Percentiles rank a stretch among this genome's conserved stretches.
Conservation (phyloP, 2,888 invertebrate species). For the Drosophila diplacantha region DNA sequence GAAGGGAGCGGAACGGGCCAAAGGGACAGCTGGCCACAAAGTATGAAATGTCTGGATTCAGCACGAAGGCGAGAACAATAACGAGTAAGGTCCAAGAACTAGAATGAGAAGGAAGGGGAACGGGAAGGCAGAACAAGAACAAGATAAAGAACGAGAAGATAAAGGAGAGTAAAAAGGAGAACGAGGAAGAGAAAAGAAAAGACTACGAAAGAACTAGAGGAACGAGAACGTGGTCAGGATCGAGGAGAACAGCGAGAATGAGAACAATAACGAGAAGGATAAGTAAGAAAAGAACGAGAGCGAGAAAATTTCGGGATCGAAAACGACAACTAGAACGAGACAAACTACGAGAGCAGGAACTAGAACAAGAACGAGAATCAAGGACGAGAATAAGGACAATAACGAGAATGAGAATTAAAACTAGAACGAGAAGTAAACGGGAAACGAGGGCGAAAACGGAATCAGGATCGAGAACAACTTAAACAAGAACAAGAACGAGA, state of each 20-base stretch:
- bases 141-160: too few species aligned
- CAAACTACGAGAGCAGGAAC: neutral
- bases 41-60: neutral
- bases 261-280: neutral
- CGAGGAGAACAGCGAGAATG: neutral
- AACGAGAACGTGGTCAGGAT: neutral
- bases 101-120: neutral
- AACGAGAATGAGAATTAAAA: neutral
- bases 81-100: neutral
- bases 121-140: neutral
- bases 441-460: neutral
- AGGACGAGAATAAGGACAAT: neutral
- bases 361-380: neutral
- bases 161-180: neutral
- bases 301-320: neutral
- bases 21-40: neutral
- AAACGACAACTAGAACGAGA: too few species aligned
- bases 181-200: neutral
- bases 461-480: too few species aligned
- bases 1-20: slow-evolving; percentile 13
- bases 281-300: neutral
- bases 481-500: too few species aligned
- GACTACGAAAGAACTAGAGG: neutral
- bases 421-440: neutral
- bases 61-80: neutral